Conservation (phyloP, 2,797 vertebrate genomes). For the Cyclura pinguis region DNA sequence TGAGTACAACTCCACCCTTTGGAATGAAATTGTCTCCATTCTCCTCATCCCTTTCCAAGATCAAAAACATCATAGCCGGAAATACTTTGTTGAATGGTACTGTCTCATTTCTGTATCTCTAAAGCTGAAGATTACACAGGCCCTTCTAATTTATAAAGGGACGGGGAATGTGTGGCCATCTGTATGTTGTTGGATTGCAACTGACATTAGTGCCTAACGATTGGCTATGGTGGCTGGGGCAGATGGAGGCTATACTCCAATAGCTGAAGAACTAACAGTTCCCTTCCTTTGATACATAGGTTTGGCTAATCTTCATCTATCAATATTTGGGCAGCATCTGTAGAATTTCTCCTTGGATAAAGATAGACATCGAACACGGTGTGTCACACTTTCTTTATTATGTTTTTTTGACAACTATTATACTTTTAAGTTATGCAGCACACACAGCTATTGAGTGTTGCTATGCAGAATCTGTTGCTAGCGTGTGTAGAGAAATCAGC, state of each 20-base stretch:
- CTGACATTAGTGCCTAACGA: neutral
- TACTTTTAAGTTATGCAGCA: constrained; percentile 18
- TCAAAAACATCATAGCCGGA: neutral
- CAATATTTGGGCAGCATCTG: constrained; percentile 18
- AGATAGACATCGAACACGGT: constrained; percentile 41
- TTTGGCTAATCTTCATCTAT: constrained; percentile 39
- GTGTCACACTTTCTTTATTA: constrained; percentile 52
- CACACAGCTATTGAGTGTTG: constrained; percentile 47
- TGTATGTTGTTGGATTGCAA: neutral
- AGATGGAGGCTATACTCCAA: neutral
- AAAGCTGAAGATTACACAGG: neutral
- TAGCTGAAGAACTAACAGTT: neutral
- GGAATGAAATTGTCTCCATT: neutral
- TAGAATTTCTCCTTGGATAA: constrained; percentile 12
- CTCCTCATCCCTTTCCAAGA: constrained; percentile 1
- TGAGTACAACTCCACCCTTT: neutral
- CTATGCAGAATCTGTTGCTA: constrained; percentile 48
- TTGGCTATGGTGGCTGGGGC: neutral
- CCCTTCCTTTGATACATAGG: constrained; percentile 27
- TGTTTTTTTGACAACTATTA: constrained; percentile 52
- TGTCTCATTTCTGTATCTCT: neutral
- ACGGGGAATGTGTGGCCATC: neutral
- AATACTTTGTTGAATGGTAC: neutral
- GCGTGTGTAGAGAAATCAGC: neutral
- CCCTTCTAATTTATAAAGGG: neutral